phyloP scores from a whole-genome alignment of 2,113 vertebrate species.

The Elanoides forficatus region DNA sequence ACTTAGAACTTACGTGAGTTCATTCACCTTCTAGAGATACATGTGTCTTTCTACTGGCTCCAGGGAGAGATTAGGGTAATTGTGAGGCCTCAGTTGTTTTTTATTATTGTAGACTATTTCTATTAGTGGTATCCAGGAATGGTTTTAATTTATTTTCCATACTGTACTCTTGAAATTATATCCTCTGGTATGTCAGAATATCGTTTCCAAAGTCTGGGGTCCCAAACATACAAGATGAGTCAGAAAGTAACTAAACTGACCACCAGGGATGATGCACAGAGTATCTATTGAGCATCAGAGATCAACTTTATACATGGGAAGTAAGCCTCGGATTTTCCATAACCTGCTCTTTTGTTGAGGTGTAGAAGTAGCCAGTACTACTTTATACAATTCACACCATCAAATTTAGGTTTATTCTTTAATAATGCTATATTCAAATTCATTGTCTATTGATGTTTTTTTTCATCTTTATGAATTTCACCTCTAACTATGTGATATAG shows the following conservation, averaged over 20 bases:
- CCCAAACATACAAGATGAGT: background rate
- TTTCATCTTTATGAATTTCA: background rate
- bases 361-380: background rate
- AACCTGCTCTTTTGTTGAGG: background rate
- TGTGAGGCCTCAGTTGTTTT: background rate
- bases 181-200: background rate
- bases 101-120: background rate
- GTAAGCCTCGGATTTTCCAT: background rate
- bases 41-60: background rate
- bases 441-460: background rate
- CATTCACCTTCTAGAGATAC: background rate
- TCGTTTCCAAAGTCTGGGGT: background rate
- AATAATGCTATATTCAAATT: background rate
- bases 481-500: background rate
- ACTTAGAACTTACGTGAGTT: background rate
- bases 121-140: background rate
- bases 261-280: background rate
- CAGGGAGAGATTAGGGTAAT: background rate
- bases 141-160: background rate
- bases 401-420: background rate
- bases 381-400: background rate
- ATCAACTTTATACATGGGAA: background rate
- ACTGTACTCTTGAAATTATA: background rate
- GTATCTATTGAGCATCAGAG: background rate
- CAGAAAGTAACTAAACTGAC: background rate